Evolutionary conservation across 2,797 vertebrate genomes (phyloP).

Genomic region (Acridotheres tristis): DNA sequence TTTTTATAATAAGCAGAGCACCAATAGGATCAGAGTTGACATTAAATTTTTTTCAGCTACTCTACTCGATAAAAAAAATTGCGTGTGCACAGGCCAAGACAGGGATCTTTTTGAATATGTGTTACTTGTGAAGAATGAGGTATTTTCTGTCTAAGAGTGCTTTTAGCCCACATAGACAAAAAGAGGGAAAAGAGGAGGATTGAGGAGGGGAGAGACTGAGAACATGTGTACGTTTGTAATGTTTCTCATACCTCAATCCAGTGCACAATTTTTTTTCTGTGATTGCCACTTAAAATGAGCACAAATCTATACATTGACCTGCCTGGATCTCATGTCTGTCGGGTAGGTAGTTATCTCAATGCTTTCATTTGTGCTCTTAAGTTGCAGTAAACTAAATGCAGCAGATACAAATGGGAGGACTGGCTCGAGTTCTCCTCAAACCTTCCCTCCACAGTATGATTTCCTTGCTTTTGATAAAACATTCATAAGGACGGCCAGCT

Average conservation of each 20-base stretch:
- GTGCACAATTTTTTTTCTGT: background rate
- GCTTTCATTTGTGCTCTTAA: background rate
- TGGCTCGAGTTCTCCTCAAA: background rate
- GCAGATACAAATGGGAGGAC: background rate
- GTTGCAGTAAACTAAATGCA: background rate
- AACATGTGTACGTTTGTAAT: accelerated
- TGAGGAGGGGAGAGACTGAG: background rate
- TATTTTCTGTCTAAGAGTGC: background rate
- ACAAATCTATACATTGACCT: background rate
- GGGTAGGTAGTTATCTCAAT: background rate
- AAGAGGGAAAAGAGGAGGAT: background rate
- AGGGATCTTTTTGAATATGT: background rate
- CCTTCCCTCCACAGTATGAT: background rate
- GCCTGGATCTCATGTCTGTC: background rate
- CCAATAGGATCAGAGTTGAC: background rate
- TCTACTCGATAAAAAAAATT: background rate
- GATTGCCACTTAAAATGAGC: background rate
- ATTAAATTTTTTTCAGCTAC: background rate
- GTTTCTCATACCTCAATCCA: background rate
- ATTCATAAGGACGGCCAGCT: background rate
- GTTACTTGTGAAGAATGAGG: background rate
- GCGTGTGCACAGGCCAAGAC: background rate
- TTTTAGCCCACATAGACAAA: background rate
- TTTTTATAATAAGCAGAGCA: background rate
- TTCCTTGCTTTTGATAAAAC: background rate